Evolutionary conservation across 2,113 vertebrate species (phyloP), one percentile per base, ranked within the genome.

Genomic region (Ameiurus melas): DNA sequence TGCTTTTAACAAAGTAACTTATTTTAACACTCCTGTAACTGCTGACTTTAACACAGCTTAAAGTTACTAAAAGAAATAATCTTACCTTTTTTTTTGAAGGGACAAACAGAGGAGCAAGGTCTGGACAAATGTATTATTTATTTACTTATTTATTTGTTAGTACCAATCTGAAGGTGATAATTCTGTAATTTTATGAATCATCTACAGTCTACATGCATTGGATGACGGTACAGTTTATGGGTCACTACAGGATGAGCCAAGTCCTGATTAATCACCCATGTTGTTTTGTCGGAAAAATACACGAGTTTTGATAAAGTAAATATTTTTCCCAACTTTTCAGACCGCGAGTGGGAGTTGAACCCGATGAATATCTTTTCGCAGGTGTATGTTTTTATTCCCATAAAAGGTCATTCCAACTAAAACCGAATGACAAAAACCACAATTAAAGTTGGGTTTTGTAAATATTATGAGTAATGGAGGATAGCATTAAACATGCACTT

Each of bases 381-480:
- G 91, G 92, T 93, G 92, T 92, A 88, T 90, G 84, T 89, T 88
- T 86, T 89, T 85, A 78, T 90, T 33, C 43, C 92, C 90, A 90
- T 90, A 92, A 90, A 92, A 90, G 92, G 91, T 66, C 79, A 84
- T 82, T 25, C 64, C 78, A 87, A 89, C 82, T 85, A 86, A 87
- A 86, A 91, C 53, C 80, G 81, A 87, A 86, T 80, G 89, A 92
- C 92, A 92, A 90, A 90, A 89, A 85, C 88, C 88, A 91, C 84
- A 90, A 93, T 92, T 92, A 90, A 90, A 92, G 87, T 89, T 89
- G 86, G 86, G 71, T 62, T 86, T 55, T 71, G 68, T 93, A 93
- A 92, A 93, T 93, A 92, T 92, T 93, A 91, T 92, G 90, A 92
- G 85, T 90, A 51, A 68, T 86, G 30, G 87, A 86, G 81, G 90